Base-by-base conservation (phyloP, 1,140 invertebrate genomes). In the Monochamus saltuarius region DNA sequence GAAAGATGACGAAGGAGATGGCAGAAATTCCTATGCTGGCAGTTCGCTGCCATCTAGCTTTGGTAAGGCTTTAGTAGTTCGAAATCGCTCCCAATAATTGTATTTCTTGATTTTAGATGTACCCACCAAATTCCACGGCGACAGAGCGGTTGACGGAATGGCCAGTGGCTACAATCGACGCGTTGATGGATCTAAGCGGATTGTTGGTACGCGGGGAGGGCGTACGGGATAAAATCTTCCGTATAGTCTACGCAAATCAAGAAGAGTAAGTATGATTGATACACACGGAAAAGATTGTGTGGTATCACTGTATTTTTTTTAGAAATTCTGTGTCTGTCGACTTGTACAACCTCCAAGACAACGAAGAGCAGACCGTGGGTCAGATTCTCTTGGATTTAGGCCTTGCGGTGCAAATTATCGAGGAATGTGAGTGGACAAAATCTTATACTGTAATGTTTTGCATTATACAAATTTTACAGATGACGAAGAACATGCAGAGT, bases 1-100 rank as follows among this genome's bases (percentile, higher is more conserved):
- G 51, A 37, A 17, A n/a, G n/a, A 42, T 71, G 40, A 58, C 63
- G 4, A 9, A 58, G 46, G 61, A 69, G 16, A 46, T 69, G 8
- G 9, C 52, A 36, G 10, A 56, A 7, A 60, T 70, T 35, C 67
- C 70, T 10, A 65, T 47, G 40, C 40, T 69, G 22, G 63, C 66
- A 2, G 37, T 70, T 8, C 61, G 59, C 36, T 70, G 70, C 35
- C 64, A 67, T 50, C 61, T 72, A 37, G 49, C 62, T 11, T 43
- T 60, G 16, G 61, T 65, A 61, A 62, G 43, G 4, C 34, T 4
- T 35, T 49, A 35, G 45, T 38, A 50, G 19, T 14, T 34, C 16
- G 38, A 16, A 59, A 34, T n/a, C 14, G 7, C 42, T 29, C 8
- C 36, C 8, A 42, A 19, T n/a, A 52, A 14, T 61, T 11, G n/a